phyloP scores from a whole-genome alignment of 2,113 vertebrate species.

The Urocitellus parryii region DNA sequence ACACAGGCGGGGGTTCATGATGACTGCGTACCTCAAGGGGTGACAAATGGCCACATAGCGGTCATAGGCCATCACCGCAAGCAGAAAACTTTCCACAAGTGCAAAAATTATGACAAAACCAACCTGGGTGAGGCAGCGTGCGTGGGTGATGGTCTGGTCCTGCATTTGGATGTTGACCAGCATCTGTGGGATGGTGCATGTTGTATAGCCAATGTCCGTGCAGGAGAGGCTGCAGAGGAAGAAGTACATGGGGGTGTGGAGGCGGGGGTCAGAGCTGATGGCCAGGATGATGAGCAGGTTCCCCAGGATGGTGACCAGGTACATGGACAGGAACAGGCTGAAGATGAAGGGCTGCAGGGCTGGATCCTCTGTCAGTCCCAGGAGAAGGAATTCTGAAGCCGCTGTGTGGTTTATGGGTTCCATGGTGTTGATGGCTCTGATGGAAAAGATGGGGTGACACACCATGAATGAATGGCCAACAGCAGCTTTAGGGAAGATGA shows the following conservation, averaged over 20 bases:
- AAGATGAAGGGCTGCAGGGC: not conserved
- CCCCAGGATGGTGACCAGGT: not conserved
- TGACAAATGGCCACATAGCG: constrained; percentile 54
- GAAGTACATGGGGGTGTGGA: not conserved
- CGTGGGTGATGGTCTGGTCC: not conserved
- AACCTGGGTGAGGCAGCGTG: not conserved
- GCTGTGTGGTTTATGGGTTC: not conserved
- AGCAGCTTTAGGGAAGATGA: not conserved
- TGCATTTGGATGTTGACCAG: not conserved
- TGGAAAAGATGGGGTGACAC: not conserved
- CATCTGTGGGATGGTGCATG: not conserved
- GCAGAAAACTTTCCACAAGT: not conserved
- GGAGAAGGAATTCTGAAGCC: not conserved
- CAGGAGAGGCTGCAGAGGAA: not conserved
- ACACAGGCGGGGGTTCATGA: not conserved
- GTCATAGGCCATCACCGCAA: constrained; percentile 25
- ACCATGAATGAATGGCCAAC: not conserved
- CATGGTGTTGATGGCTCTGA: not conserved
- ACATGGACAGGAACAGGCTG: not conserved
- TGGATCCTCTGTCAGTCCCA: not conserved
- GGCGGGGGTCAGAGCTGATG: not conserved
- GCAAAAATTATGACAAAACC: not conserved
- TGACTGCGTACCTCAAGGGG: not conserved
- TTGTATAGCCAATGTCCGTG: not conserved
- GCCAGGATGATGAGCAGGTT: not conserved